Conservation (phyloP, 1,140 invertebrate species). For the Reticulitermes speratus region DNA sequence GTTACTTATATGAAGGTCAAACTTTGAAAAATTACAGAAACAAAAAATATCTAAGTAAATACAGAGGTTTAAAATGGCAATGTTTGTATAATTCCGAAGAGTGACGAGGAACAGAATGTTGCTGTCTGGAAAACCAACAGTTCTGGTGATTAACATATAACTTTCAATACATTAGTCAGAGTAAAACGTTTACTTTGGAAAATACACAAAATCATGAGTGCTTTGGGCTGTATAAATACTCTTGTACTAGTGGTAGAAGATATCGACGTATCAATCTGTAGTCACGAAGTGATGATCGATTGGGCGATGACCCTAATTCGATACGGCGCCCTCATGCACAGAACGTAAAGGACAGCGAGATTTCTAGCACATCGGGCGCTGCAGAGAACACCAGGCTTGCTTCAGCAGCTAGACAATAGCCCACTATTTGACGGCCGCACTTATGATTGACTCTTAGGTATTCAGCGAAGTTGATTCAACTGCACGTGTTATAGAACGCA, state of each 20-base stretch:
- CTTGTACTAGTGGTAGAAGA: not conserved
- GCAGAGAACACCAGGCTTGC: not conserved
- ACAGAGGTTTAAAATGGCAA: too few species aligned
- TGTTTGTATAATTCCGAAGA: not conserved
- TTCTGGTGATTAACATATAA: not conserved
- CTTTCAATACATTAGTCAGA: not conserved
- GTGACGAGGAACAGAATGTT: not conserved
- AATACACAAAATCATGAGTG: not conserved
- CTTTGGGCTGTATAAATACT: constrained; percentile 1
- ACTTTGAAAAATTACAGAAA: too few species aligned
- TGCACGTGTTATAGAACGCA: too few species aligned
- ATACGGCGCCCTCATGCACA: not conserved
- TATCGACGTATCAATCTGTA: constrained; percentile 14
- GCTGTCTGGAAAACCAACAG: not conserved
- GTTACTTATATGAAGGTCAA: too few species aligned
- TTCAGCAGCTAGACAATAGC: not conserved
- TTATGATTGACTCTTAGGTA: too few species aligned
- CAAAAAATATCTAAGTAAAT: too few species aligned
- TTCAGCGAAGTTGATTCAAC: too few species aligned
- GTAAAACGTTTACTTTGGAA: not conserved
- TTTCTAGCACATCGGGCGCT: not conserved
- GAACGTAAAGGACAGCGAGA: not conserved
- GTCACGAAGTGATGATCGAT: constrained; percentile 17
- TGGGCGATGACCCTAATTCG: not conserved
- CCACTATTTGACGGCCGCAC: not conserved